Conservation (phyloP, 1,140 invertebrate genomes). For the Drosophila albomicans region DNA sequence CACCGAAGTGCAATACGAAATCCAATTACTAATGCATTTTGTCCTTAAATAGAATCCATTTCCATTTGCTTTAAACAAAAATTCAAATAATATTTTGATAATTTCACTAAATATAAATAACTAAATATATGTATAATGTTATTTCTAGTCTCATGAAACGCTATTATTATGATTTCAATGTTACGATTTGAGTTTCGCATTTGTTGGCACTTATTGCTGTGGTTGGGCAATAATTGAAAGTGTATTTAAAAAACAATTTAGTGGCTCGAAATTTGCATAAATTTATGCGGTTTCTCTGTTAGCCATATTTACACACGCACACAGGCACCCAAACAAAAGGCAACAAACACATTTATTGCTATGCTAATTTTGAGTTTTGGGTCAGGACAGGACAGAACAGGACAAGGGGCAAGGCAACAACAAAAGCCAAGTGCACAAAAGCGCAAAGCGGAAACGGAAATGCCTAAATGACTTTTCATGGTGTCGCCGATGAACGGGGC, state of each 20-base stretch:
- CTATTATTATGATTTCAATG: conserved; percentile 59
- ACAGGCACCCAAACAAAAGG: conserved; percentile 50
- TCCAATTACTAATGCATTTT: conserved; percentile 48
- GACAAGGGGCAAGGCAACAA: conserved; percentile 1
- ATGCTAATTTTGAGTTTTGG: conserved; percentile 25
- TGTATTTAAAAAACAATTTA: conserved; percentile 83
- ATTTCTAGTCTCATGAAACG: conserved; percentile 50
- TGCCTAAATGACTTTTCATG: conserved; percentile 81
- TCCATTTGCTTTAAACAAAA: conserved; percentile 1
- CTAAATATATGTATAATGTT: neutral
- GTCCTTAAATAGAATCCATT: conserved; percentile 17
- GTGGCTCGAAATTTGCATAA: conserved; percentile 72
- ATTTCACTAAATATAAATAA: neutral
- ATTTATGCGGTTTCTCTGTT: conserved; percentile 64
- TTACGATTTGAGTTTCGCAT: conserved; percentile 16
- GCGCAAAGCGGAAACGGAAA: conserved; percentile 77
- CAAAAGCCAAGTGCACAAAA: conserved; percentile 72
- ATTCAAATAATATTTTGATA: neutral
- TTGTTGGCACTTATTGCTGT: conserved; percentile 34
- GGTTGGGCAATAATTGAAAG: conserved; percentile 73
- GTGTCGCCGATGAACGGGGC: conserved; percentile 39
- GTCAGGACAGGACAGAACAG: conserved; percentile 10
- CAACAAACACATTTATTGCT: conserved; percentile 35
- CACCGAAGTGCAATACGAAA: conserved; percentile 36
- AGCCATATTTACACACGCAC: conserved; percentile 51